Evolutionary conservation across 2,113 vertebrate species (phyloP).

Genomic region (mouse (Mus musculus)): DNA sequence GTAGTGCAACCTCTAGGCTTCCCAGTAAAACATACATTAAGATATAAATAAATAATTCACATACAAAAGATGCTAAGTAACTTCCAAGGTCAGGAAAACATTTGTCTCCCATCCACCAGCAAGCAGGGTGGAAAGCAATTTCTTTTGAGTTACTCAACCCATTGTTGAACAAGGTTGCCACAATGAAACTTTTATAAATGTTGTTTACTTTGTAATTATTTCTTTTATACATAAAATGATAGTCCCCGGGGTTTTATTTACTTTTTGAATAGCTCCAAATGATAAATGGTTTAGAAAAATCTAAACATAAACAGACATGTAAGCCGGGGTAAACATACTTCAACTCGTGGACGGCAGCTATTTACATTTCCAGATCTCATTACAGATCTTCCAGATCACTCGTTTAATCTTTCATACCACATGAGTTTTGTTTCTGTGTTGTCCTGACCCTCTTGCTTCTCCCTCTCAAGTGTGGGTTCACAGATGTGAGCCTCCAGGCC

Average conservation of each 20-base stretch:
- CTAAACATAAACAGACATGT: not conserved
- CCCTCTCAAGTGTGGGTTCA: not conserved
- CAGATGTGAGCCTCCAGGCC: not conserved
- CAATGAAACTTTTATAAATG: slow-evolving; percentile 22
- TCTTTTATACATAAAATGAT: slow-evolving; percentile 48
- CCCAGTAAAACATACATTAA: not conserved
- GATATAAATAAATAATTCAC: slow-evolving; percentile 45
- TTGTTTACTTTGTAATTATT: slow-evolving; percentile 15
- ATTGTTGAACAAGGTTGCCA: slow-evolving; percentile 17
- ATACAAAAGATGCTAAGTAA: slow-evolving; percentile 2
- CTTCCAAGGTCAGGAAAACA: slow-evolving; percentile 52
- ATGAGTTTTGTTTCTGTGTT: not conserved
- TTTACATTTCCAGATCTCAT: slow-evolving; percentile 40
- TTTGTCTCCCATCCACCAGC: not conserved
- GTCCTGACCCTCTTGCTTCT: not conserved
- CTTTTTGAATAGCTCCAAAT: slow-evolving; percentile 15
- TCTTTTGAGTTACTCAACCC: slow-evolving; percentile 27
- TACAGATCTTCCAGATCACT: slow-evolving; percentile 37
- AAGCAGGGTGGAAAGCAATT: slow-evolving; percentile 2
- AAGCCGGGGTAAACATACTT: not conserved
- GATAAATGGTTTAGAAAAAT: slow-evolving; percentile 37
- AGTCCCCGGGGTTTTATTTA: not conserved
- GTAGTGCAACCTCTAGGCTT: not conserved
- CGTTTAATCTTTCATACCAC: slow-evolving; percentile 15
- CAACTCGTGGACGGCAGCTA: not conserved